Evolutionary conservation across 2,113 vertebrate genomes (phyloP).

Genomic region (Paratilapia polleni): DNA sequence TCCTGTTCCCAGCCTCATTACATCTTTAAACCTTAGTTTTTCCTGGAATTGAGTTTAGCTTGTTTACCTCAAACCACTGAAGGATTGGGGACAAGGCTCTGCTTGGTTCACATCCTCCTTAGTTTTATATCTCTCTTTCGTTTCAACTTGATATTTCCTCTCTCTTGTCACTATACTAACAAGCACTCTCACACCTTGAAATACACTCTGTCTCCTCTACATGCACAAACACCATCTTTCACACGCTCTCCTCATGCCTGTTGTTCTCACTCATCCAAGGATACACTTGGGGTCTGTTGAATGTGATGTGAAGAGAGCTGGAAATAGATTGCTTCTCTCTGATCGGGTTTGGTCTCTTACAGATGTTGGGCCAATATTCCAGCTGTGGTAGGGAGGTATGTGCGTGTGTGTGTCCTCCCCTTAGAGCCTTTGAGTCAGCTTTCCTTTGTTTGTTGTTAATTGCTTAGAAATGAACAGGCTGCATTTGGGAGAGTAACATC

Average conservation of each 20-base stretch:
- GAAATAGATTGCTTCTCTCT: conserved; percentile 30
- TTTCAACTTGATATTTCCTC: neutral
- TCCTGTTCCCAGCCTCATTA: conserved; percentile 28
- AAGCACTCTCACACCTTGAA: conserved; percentile 8
- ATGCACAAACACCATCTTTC: neutral
- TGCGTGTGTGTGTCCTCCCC: conserved; percentile 1
- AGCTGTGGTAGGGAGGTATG: neutral
- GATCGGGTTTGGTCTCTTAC: conserved; percentile 51
- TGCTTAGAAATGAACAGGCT: conserved; percentile 46
- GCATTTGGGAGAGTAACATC: conserved; percentile 38
- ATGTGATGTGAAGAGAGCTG: conserved; percentile 32
- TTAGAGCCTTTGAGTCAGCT: conserved; percentile 14
- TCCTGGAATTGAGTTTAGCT: neutral
- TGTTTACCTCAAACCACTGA: conserved; percentile 25
- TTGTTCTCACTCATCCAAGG: neutral
- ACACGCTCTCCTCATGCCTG: neutral
- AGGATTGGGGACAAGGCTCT: neutral
- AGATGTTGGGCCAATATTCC: conserved; percentile 40
- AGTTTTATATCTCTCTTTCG: neutral
- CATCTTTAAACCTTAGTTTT: neutral
- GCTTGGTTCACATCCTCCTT: neutral
- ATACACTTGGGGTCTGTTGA: neutral
- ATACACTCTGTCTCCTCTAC: neutral
- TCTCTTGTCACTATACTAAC: conserved; percentile 5
- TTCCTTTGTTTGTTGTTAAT: conserved; percentile 67